Base-by-base conservation (phyloP, 2,888 invertebrate genomes). In the Himalopsyche japonica region DNA sequence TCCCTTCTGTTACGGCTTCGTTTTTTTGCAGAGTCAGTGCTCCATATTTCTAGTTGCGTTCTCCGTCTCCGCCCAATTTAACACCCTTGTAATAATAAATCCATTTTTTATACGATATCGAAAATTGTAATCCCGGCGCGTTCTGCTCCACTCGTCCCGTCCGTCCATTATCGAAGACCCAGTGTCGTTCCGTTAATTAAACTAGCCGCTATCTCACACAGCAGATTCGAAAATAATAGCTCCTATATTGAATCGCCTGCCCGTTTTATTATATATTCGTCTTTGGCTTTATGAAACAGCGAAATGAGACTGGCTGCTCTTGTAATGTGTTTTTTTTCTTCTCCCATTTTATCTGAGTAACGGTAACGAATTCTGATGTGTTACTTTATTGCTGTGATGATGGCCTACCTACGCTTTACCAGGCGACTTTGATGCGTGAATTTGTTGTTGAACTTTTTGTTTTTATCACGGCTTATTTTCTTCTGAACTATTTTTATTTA, bases 41-140 rank as follows among this genome's bases (percentile, higher is more conserved):
- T 70, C 70, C 70, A 70, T 70, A 70, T 27, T 70, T 70, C 70
- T 70, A 70, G 70, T 70, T 70, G 27, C 15, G 30, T 15, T 70
- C 70, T 70, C 30, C 27, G 27, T 10, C 20, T 70, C 27, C 70
- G 70, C 70, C 70, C 70, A 70, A 70, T 70, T 70, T 24, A 70
- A 70, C 70, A 70, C 70, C 70, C 70, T 70, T 70, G 70, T 70
- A 70, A 70, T 70, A 70, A 70, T 70, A 70, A 70, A 70, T 70
- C 70, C 70, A 70, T 70, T 70, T 70, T 57, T 70, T 70, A 70
- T 70, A 70, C 70, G 70, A 70, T 70, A 70, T 70, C 70, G 70
- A 70, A 70, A 70, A 70, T 70, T 27, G 70, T 70, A 70, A 70
- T 70, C 70, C 43, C 70, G 27, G 70, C 70, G 70, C 70, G 70